Base-by-base conservation (phyloP, 30 jellyfish, hydroid and myxozoan species). In the Aurelia aurita region DNA sequence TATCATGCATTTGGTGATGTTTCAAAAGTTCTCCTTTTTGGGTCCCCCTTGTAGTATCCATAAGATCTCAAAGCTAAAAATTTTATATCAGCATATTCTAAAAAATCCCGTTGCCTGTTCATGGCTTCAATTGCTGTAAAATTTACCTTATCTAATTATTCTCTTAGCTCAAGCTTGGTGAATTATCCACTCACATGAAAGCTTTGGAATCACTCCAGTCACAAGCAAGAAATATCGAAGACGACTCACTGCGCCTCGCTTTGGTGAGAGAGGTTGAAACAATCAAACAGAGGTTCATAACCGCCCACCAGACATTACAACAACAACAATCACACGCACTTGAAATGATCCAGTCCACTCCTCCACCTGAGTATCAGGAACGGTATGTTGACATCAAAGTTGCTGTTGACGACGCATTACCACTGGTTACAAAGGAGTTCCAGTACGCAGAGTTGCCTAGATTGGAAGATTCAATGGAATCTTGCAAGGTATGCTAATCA, bases 361-460 rank as follows among this genome's bases (percentile, higher is more conserved):
- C 98, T 5, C 98, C 98, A 21, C 97, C 90, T 5, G 98, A 93
- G 69, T 93, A 88, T 80, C 88, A 73, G 57, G 97, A 93, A 46
- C 86, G 86, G 3, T 88, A 73, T 59, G 89, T 68, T 18, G 84
- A 58, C 35, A 76, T 88, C 18, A 80, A 84, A 57, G 91, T 72
- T 32, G 91, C 93, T 13, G 92, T 93, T 53, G 97, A 93, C 28
- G 97, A 93, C 29, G 90, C 90, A 1, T 82, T 86, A 63, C 98
- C 96, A 3, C 43, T 79, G 77, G 97, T 92, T 21, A 92, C 97
- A 23, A 92, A 86, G 46, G 98, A 92, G 65, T 92, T 92, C 81
- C 92, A 92, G 60, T 92, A 86, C 45, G 91, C 89, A 13, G 97
- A 87, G 67, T 47, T 87, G 45, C 82, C 86, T 31, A 80, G 86